phyloP scores from a whole-genome alignment of 2,888 invertebrate species.

The Luperina testacea region DNA sequence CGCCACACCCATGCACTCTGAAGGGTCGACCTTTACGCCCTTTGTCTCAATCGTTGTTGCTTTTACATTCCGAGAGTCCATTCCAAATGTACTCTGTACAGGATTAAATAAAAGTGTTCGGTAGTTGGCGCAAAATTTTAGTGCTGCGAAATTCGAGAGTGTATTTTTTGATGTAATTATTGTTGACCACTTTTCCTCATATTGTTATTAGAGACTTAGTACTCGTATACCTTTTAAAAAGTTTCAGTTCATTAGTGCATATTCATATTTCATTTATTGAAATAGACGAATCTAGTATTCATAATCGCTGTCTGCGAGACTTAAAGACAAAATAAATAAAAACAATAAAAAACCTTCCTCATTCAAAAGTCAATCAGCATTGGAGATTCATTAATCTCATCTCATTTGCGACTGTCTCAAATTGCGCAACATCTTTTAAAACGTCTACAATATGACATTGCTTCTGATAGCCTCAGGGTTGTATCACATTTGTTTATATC shows the following conservation, averaged over 20 bases:
- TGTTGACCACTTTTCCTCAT: not conserved
- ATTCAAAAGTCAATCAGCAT: conserved; percentile 52
- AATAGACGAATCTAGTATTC: conserved; percentile 18
- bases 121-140: conserved; percentile 56
- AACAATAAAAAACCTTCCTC: conserved; percentile 30
- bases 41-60: conserved; percentile 87
- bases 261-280: conserved; percentile 35
- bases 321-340: conserved; percentile 31
- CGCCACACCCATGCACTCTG: conserved; percentile 89
- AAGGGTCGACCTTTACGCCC: conserved; percentile 88
- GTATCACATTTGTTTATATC: conserved; percentile 52
- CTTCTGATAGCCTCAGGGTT: conserved; percentile 55
- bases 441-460: conserved; percentile 52
- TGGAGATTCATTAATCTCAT: conserved; percentile 57
- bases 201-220: not conserved
- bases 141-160: conserved; percentile 23
- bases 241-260: conserved; percentile 42
- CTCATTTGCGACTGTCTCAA: conserved; percentile 56
- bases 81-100: conserved; percentile 52
- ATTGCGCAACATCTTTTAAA: conserved; percentile 50
- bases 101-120: conserved; percentile 62
- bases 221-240: not conserved
- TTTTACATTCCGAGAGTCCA: conserved; percentile 70
- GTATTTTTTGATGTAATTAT: not conserved
- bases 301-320: conserved; percentile 4